Evolutionary conservation across 2,797 vertebrate genomes (phyloP), one percentile per base, ranked within the genome.

Genomic region (Sarcophilus harrisii): DNA sequence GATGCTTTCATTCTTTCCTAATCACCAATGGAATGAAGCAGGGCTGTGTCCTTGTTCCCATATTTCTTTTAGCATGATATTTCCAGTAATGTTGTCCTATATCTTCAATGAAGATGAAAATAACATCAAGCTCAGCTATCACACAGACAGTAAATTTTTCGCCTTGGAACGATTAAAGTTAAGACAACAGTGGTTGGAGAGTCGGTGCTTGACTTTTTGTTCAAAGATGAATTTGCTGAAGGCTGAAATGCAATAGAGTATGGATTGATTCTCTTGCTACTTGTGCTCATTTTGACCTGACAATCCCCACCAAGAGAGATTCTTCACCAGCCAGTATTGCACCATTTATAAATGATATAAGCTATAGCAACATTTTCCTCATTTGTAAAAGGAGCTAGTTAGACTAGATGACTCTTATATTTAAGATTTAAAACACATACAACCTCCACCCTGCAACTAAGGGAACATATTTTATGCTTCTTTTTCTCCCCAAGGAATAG

Each of bases 381-480:
- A 58, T 91, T 90, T 60, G 38, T 92, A 93, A 92, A 93, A 96
- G 91, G 5, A 38, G n/a, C 1, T 73, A 6, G 14, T 73, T 73
- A 4, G 1, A 2, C 16, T 73, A 73, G 62, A 73, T 73, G 62
- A 73, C 5, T n/a, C n/a, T 5, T 73, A 38, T 62, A 73, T 73
- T n/a, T 73, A 38, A 73, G 62, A 73, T 73, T 66, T n/a, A n/a
- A 66, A n/a, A 5, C n/a, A 5, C 18, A 73, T 32, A n/a, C 16
- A 55, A 11, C 54, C 54, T 55, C 54, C 10, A 55, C 16, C 32
- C 32, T 21, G 16, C 16, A 6, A 38, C 16, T 21, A n/a, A 73
- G 66, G n/a, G 6, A 73, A 38, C 1, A 73, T 73, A 38, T 73
- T 38, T 73, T n/a, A 38, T 73, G n/a, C 18, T 73, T 66, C 30